phyloP scores from a whole-genome alignment of 2,888 invertebrate species.

The Temnothorax rugatulus region DNA sequence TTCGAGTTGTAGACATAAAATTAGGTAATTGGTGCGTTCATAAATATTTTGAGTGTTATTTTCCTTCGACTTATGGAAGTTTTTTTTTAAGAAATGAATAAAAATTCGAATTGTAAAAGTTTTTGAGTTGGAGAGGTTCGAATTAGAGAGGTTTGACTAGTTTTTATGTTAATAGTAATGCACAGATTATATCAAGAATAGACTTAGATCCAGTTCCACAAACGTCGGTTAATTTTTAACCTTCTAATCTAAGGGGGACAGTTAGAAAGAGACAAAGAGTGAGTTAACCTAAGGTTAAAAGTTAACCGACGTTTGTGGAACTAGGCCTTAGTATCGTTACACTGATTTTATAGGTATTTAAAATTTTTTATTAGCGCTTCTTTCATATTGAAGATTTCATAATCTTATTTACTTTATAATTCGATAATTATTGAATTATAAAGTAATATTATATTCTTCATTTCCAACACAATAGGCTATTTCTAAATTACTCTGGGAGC shows the following conservation, averaged over 20 bases:
- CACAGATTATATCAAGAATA: neutral
- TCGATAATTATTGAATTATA: slow-evolving; percentile 6
- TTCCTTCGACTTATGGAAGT: neutral
- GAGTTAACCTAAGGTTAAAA: too few species aligned
- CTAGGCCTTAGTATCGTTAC: neutral
- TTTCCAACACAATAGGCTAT: neutral
- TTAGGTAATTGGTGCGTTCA: neutral
- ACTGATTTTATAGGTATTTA: neutral
- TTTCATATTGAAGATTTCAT: neutral
- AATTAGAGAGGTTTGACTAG: neutral
- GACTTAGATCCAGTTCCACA: too few species aligned
- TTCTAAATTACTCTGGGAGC: neutral
- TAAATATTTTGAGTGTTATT: neutral
- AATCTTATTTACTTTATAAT: neutral
- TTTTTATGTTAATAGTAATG: neutral
- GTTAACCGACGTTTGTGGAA: too few species aligned
- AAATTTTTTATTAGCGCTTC: neutral
- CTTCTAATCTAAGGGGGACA: too few species aligned
- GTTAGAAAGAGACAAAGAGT: too few species aligned
- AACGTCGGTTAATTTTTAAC: too few species aligned
- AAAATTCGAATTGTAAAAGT: neutral
- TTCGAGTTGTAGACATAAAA: neutral
- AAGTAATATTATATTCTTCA: neutral
- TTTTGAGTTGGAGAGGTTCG: too few species aligned
- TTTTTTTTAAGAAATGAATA: neutral